A percentile compares a stretch with the other conserved stretches of the same genome.
Evolutionary conservation across 2,797 vertebrate genomes (phyloP).

Genomic region (Rhabdomys pumilio): DNA sequence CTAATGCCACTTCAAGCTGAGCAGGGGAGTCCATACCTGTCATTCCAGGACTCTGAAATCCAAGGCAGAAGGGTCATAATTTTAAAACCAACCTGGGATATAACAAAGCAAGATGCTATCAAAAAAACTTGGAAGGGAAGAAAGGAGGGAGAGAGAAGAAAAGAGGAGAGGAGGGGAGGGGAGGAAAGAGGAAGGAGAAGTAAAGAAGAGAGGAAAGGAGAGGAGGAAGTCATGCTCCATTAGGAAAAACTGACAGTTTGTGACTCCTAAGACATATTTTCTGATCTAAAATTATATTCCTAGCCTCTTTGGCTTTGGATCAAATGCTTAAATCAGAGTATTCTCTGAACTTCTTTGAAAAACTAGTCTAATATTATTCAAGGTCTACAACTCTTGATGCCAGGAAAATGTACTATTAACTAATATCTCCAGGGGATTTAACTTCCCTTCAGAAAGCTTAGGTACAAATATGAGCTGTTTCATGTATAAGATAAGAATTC

Average conservation of each 20-base stretch:
- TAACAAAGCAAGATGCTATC: neutral
- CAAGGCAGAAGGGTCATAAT: neutral
- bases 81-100: neutral
- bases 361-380: neutral
- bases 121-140: neutral
- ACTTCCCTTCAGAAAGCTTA: neutral
- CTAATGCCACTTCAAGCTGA: neutral
- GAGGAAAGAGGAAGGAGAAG: neutral
- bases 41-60: neutral
- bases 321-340: neutral
- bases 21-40: neutral
- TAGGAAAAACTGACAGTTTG: neutral
- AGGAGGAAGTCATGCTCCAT: neutral
- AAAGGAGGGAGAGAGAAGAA: neutral
- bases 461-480: neutral
- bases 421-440: neutral
- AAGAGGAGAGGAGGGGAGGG: neutral
- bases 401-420: neutral
- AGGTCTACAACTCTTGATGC: neutral
- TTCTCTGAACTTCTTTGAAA: neutral
- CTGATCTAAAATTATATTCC: slow-evolving; percentile 5
- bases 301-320: neutral
- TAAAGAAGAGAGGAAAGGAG: too few species aligned
- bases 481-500: neutral
- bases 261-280: neutral